Percentiles rank a stretch among this genome's conserved stretches.
Evolutionary conservation across 2,113 vertebrate genomes (phyloP).

Genomic region (Caracal caracal): DNA sequence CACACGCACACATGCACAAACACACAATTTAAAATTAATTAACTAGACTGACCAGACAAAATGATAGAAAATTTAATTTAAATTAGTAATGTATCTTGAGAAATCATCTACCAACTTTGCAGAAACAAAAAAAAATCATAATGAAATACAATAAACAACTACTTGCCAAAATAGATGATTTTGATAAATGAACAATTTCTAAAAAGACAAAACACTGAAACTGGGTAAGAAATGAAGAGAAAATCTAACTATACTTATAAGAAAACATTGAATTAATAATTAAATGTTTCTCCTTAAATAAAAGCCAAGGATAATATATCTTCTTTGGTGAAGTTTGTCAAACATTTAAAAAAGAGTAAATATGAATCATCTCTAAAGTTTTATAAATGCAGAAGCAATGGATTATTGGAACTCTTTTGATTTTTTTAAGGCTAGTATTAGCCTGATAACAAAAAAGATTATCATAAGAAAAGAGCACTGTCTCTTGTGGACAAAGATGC

Average conservation of each 20-base stretch:
- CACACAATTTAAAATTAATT: not conserved
- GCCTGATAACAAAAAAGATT: not conserved
- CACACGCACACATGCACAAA: not conserved
- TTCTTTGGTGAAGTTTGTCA: not conserved
- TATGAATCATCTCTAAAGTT: not conserved
- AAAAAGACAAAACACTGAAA: not conserved
- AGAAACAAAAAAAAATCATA: not conserved
- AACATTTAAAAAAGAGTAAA: not conserved
- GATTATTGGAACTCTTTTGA: not conserved
- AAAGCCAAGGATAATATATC: not conserved
- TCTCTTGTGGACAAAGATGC: not conserved
- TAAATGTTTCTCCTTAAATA: not conserved
- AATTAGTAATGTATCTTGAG: not conserved
- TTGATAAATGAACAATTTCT: not conserved
- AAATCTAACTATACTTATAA: not conserved
- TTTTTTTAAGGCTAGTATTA: not conserved
- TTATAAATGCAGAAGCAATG: not conserved
- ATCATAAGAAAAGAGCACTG: not conserved
- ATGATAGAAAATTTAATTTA: not conserved
- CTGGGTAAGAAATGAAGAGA: not conserved
- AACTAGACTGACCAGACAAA: not conserved
- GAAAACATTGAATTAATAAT: not conserved
- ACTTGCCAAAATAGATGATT: not conserved
- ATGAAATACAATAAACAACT: not conserved
- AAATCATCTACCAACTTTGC: not conserved